These are phyloP conservation scores for Chloroceryle aenea DNA, from an alignment of 2,113 vertebrate genomes.

Conservation along the genomic window DNA sequence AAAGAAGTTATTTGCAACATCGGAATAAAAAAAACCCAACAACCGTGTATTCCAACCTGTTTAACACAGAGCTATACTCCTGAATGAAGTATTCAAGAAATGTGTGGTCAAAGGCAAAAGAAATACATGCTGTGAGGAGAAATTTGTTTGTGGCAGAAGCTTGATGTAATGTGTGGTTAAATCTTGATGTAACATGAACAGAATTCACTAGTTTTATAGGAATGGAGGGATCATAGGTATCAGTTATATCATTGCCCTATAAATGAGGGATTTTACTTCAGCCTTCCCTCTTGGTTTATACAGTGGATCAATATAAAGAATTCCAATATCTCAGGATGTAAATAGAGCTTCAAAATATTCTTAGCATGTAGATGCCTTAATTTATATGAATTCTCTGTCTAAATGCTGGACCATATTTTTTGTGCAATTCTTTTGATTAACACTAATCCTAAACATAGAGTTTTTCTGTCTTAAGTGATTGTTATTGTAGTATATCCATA, in stretches of 20 bases:
- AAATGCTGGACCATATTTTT: not conserved
- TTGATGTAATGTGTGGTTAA: not conserved
- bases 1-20: conserved; percentile 1
- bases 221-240: not conserved
- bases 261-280: not conserved
- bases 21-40: too few relatives aligned
- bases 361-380: not conserved
- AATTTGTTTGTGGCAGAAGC: not conserved
- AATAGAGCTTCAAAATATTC: not conserved
- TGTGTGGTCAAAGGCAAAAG: not conserved
- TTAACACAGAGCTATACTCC: not conserved
- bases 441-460: not conserved
- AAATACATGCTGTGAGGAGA: not conserved
- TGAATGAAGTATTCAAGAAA: not conserved
- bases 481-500: not conserved
- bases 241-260: not conserved
- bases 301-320: not conserved
- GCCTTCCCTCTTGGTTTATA: not conserved
- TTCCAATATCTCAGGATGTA: not conserved
- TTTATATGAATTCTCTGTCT: not conserved
- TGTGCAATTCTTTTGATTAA: not conserved
- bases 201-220: not conserved
- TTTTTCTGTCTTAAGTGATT: not conserved
- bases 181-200: not conserved
- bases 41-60: not conserved